phyloP scores from a whole-genome alignment of 2,797 vertebrate species.

The Aulostomus chinensis region DNA sequence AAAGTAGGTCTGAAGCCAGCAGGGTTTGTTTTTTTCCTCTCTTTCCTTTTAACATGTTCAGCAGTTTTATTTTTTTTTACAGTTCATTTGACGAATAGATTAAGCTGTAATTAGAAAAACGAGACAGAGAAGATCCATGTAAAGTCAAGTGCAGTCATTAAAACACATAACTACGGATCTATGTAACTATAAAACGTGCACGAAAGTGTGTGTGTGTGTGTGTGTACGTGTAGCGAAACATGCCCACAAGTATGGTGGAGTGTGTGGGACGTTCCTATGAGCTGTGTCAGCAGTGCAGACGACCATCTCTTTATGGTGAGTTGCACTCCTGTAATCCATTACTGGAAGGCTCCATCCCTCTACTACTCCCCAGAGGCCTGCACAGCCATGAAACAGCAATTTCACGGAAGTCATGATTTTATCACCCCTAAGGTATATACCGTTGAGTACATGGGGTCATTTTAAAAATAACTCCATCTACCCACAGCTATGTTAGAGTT shows the following conservation, averaged over 20 bases:
- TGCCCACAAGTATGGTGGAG: too few species aligned
- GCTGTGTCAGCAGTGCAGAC: slow-evolving; percentile 45
- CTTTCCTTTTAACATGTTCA: slow-evolving; percentile 22
- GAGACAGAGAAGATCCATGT: background rate
- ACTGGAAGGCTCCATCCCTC: slow-evolving; percentile 27
- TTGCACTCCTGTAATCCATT: slow-evolving; percentile 40
- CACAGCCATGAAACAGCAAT: slow-evolving; percentile 1
- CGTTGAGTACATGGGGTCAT: background rate
- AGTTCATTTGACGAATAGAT: slow-evolving; percentile 23
- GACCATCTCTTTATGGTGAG: slow-evolving; percentile 20
- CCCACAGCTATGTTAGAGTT: background rate
- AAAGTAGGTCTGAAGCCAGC: slow-evolving; percentile 30
- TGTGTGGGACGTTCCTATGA: slow-evolving; percentile 7
- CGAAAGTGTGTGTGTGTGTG: background rate
- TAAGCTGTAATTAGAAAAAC: background rate
- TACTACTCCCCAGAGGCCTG: slow-evolving; percentile 24
- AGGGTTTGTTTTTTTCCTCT: too few species aligned
- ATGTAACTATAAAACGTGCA: background rate
- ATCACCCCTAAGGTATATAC: background rate
- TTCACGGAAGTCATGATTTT: slow-evolving; percentile 1
- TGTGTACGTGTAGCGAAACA: background rate
- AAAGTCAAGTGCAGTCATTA: slow-evolving; percentile 17
- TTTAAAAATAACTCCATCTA: background rate
- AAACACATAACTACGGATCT: slow-evolving; percentile 6
- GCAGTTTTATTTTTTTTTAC: slow-evolving; percentile 26